These are phyloP conservation scores for Theonella swinhoei DNA, from an alignment of 37 sponge, comb jelly and placozoan species.

Conservation along the genomic window DNA sequence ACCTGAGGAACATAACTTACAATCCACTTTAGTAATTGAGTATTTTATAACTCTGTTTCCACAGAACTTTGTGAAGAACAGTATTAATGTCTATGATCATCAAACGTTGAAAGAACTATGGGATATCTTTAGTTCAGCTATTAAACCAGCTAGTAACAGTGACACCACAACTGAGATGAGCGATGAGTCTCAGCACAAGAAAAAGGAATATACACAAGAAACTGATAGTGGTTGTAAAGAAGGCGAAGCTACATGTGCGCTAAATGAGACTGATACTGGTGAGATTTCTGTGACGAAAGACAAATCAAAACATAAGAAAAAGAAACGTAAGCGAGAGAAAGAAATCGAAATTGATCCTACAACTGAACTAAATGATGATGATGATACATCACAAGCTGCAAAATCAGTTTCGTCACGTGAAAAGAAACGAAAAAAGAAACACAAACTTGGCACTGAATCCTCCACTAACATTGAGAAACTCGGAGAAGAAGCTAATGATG, in stretches of 20 bases:
- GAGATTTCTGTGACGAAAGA: not conserved
- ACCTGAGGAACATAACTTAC: too few relatives aligned
- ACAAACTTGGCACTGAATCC: not conserved
- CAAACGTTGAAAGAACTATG: constrained; percentile 73
- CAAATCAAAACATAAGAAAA: constrained; percentile 1
- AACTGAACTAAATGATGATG: not conserved
- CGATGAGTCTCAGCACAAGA: constrained; percentile 26
- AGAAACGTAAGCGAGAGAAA: not conserved
- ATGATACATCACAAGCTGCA: not conserved
- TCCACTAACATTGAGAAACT: not conserved
- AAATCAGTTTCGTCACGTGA: not conserved
- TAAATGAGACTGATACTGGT: constrained; percentile 5
- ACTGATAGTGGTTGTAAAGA: not conserved
- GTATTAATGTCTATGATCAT: constrained; percentile 75
- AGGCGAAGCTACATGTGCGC: constrained; percentile 5
- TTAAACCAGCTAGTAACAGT: constrained; percentile 2
- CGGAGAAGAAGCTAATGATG: not conserved
- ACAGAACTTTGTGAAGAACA: constrained; percentile 93
- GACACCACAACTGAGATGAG: not conserved
- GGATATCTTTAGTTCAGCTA: constrained; percentile 68
- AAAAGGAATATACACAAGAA: not conserved
- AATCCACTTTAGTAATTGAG: too few relatives aligned
- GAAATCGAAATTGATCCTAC: not conserved
- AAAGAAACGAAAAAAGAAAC: not conserved
- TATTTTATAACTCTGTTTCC: not conserved